Base-by-base conservation (phyloP, 2,888 invertebrate genomes). In the Drosophila mimica region DNA sequence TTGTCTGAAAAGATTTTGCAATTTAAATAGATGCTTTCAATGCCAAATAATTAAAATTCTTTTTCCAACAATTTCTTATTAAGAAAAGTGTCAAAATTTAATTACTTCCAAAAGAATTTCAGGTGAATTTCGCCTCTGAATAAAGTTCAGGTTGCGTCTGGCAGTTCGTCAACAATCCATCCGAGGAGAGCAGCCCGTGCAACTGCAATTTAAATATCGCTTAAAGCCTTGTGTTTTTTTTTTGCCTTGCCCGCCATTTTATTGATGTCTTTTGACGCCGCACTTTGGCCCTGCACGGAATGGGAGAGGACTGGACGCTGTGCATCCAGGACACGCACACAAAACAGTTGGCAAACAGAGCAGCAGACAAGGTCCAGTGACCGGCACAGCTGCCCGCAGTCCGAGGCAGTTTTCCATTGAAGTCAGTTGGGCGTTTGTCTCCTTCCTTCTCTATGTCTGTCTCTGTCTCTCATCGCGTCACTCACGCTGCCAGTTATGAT, bases 241-340 rank as follows among this genome's bases (percentile, higher is more conserved):
- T 33, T 28, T 49, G 76, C 40, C 58, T 48, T 74, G 59, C 40
- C 70, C 74, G 65, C 53, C 70, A 69, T 82, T 88, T 88, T 88
- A 84, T 84, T 84, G 88, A 84, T 88, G 85, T 85, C 83, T 79
- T 85, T 79, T 87, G 74, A 76, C 71, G 76, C 71, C 74, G 79
- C 81, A 71, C 70, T 76, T 63, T 76, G 67, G 65, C 68, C 65
- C 68, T 28, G 72, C 34, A 43, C 54, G 56, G 38, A 28, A 31
- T 17, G 20, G 28, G 20, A 9, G n/a, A 15, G 46, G 20, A 17
- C 48, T 36, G 68, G 43, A 54, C 51, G 52, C 60, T 56, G 56
- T 51, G 53, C 57, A 62, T 70, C 59, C 76, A 71, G 66, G 36
- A 60, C 67, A 71, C 46, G 79, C 70, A 63, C 66, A 64, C 63